phyloP scores from a whole-genome alignment of 2,113 vertebrate genomes.

The Himantopus leucocephalus region DNA sequence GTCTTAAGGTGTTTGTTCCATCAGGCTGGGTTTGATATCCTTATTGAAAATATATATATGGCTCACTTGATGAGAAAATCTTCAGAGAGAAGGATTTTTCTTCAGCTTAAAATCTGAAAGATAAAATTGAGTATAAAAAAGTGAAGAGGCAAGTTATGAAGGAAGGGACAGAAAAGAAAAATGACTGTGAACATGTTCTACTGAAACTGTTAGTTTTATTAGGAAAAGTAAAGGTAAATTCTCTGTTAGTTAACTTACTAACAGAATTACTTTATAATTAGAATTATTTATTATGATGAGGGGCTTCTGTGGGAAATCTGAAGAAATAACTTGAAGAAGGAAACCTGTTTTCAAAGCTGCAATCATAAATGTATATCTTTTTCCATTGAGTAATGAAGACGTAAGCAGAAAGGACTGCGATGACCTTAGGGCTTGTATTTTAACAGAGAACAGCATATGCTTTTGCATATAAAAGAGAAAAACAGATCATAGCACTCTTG shows the following conservation, averaged over 20 bases:
- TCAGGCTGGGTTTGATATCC: background rate
- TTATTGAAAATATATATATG: background rate
- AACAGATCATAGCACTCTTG: fast-evolving
- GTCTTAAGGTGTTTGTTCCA: background rate
- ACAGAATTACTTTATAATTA: background rate
- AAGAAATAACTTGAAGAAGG: background rate
- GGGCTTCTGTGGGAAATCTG: background rate
- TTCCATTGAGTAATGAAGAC: background rate
- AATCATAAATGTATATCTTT: background rate
- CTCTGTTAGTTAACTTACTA: background rate
- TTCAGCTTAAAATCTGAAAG: background rate
- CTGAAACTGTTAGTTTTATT: background rate
- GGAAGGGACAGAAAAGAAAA: background rate
- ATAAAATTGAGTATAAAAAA: background rate
- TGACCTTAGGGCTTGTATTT: background rate
- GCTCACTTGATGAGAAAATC: background rate
- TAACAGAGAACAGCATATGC: background rate
- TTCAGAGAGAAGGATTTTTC: background rate
- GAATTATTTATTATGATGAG: background rate
- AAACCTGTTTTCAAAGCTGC: background rate
- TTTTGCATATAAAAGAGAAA: background rate
- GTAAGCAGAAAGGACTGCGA: background rate
- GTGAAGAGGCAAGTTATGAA: background rate
- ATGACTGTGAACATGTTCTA: background rate
- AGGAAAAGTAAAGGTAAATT: background rate